These are phyloP conservation scores for Nothoprocta pentlandii DNA, from an alignment of 2,113 vertebrate species.

Conservation along the genomic window DNA sequence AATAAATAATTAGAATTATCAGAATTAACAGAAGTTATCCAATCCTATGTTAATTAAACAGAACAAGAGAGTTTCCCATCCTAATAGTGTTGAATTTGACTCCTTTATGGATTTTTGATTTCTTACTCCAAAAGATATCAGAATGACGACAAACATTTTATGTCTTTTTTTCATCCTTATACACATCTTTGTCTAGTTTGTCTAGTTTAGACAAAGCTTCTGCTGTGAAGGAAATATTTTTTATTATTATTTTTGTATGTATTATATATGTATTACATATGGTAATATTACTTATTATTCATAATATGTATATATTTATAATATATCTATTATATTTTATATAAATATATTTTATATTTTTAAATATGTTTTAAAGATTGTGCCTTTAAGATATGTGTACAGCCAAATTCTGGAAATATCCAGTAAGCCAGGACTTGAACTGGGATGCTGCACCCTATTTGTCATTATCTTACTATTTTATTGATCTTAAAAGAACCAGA, in stretches of 20 bases:
- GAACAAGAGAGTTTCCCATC: not conserved
- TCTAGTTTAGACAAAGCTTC: too few species aligned
- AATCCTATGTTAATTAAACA: not conserved
- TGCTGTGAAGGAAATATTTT: rapidly evolving
- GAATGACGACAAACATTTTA: not conserved
- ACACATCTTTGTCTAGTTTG: not conserved
- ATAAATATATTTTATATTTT: too few species aligned
- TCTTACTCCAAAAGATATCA: not conserved
- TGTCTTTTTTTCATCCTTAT: not conserved
- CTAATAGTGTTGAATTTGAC: not conserved
- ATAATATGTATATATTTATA: too few species aligned
- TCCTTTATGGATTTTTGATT: not conserved
- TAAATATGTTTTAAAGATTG: not conserved
- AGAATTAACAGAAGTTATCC: not conserved
- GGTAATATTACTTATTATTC: too few species aligned
- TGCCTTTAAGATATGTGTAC: not conserved
- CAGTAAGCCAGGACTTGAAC: not conserved
- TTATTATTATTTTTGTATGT: not conserved
- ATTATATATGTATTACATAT: not conserved
- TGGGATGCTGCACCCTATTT: not conserved
- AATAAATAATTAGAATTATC: not conserved
- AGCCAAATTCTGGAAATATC: not conserved
- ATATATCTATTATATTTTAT: too few species aligned
- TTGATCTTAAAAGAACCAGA: not conserved
- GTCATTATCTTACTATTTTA: not conserved